Conservation (phyloP, 2,797 vertebrate genomes). For the Neopelma chrysocephalum region DNA sequence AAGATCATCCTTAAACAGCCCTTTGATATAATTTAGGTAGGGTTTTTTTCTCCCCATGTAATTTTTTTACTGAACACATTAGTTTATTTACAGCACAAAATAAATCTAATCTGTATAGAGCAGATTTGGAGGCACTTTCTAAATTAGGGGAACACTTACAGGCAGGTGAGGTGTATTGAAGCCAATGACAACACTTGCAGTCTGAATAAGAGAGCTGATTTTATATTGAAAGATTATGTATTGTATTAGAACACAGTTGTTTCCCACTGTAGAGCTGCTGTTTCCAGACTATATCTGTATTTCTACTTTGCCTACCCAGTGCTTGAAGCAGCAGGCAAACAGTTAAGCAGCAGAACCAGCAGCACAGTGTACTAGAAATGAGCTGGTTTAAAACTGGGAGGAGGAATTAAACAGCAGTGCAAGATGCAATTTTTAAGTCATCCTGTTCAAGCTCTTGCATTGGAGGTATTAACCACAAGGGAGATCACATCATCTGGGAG, state of each 20-base stretch:
- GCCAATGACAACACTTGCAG: neutral
- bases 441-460: neutral
- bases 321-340: neutral
- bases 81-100: neutral
- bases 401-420: neutral
- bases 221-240: neutral
- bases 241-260: neutral
- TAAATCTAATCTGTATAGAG: neutral
- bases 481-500: constrained; percentile 26
- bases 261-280: neutral
- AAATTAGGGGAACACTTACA: neutral
- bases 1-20: neutral
- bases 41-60: accelerated
- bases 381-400: neutral
- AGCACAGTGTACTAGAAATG: neutral
- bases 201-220: neutral
- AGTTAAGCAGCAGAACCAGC: neutral
- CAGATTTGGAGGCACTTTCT: neutral
- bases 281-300: neutral
- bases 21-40: neutral
- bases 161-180: accelerated
- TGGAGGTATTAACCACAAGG: neutral
- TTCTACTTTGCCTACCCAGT: neutral
- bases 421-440: constrained; percentile 3
- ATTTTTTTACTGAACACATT: neutral